phyloP scores from a whole-genome alignment of 2,113 vertebrate genomes.

The Apodemus speciosus region DNA sequence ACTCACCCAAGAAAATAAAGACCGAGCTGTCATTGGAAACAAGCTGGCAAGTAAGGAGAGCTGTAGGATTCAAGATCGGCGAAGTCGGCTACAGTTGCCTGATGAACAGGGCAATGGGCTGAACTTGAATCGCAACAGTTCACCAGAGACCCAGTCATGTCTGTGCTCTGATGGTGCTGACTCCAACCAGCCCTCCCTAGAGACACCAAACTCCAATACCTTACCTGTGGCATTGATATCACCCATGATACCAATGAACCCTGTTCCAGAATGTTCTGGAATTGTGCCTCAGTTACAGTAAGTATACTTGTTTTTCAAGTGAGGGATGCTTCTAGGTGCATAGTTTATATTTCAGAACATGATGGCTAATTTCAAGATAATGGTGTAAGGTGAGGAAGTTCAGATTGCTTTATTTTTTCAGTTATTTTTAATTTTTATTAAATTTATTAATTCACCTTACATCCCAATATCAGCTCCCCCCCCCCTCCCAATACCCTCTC shows the following conservation, averaged over 20 bases:
- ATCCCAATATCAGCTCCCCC: no score
- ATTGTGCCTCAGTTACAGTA: conserved; percentile 96
- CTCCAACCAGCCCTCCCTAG: conserved; percentile 56
- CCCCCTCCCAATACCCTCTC: no score
- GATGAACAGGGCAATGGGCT: conserved; percentile 69
- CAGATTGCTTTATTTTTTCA: conserved; percentile 30
- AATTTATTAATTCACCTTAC: no score
- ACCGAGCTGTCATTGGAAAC: conserved; percentile 55
- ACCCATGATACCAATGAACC: conserved; percentile 90
- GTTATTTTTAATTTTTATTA: background rate
- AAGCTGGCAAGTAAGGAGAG: conserved; percentile 51
- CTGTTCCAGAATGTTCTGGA: conserved; percentile 91
- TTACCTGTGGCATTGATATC: conserved; percentile 90
- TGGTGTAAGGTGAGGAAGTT: conserved; percentile 3
- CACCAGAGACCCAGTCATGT: background rate
- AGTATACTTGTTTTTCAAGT: conserved; percentile 71
- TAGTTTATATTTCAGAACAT: background rate
- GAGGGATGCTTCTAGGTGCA: background rate
- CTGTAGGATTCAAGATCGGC: background rate
- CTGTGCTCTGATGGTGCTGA: conserved; percentile 33
- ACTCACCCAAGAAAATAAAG: conserved; percentile 83
- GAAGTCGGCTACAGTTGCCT: conserved; percentile 1
- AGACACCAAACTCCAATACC: conserved; percentile 67
- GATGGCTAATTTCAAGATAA: conserved; percentile 23
- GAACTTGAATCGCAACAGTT: conserved; percentile 48